phyloP scores from a whole-genome alignment of 1,140 invertebrate species.

The Contarinia nasturtii region DNA sequence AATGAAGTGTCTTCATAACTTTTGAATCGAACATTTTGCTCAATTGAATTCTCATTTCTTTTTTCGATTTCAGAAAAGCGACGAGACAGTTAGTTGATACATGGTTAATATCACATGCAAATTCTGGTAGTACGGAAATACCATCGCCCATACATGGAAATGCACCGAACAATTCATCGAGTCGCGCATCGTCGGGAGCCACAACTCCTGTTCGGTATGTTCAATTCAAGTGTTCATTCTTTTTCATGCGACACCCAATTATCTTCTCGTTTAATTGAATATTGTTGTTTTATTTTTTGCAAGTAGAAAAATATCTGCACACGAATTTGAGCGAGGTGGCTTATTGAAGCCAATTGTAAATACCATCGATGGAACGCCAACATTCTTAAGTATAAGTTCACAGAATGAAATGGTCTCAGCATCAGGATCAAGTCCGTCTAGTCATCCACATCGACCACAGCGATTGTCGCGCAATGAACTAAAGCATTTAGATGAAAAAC shows the following conservation, averaged over 20 bases:
- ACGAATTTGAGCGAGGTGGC: conserved; percentile 85
- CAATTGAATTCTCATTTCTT: conserved; percentile 3
- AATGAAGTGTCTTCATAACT: background rate
- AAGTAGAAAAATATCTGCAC: conserved; percentile 79
- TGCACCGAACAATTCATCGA: conserved; percentile 25
- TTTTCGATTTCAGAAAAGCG: conserved; percentile 51
- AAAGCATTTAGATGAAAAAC: conserved; percentile 75
- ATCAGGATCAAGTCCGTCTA: conserved; percentile 14
- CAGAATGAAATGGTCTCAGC: conserved; percentile 17
- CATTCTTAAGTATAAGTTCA: conserved; percentile 48
- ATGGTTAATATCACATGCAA: conserved; percentile 76
- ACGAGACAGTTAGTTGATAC: conserved; percentile 77
- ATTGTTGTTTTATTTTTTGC: background rate
- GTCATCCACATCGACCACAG: conserved; percentile 32
- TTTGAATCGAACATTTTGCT: background rate
- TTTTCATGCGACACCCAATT: background rate
- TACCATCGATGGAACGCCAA: conserved; percentile 76
- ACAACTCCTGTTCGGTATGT: conserved; percentile 65
- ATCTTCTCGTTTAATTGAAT: too few species aligned
- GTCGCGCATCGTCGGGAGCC: conserved; percentile 48
- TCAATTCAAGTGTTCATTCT: background rate
- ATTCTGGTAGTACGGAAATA: conserved; percentile 32
- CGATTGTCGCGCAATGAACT: conserved; percentile 63
- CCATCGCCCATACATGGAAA: conserved; percentile 37
- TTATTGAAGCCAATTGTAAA: conserved; percentile 79